Percentiles rank a stretch among this genome's conserved stretches.
phyloP scores from a whole-genome alignment of 2,113 vertebrate species.

The Psophia crepitans region DNA sequence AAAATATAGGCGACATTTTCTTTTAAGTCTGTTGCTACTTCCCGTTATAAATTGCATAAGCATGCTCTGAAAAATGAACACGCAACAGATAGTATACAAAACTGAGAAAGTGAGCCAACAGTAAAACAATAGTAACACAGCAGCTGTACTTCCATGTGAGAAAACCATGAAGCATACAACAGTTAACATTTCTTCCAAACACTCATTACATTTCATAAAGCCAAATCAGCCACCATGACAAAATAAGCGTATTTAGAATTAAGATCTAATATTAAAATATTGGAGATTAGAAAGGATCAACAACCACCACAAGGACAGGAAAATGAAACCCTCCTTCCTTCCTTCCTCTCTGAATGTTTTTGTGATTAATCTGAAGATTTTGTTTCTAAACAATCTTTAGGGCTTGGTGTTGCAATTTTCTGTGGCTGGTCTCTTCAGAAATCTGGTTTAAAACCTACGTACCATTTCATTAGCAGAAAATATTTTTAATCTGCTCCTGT shows the following conservation, averaged over 20 bases:
- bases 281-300: background rate
- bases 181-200: background rate
- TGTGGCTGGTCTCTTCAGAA: background rate
- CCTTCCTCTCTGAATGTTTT: background rate
- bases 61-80: background rate
- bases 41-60: background rate
- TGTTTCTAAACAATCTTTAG: background rate
- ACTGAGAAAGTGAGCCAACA: background rate
- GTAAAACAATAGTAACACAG: background rate
- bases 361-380: background rate
- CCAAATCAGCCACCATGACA: background rate
- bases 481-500: background rate
- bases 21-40: background rate
- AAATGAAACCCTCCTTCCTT: background rate
- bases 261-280: background rate
- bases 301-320: background rate
- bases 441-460: background rate
- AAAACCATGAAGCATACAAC: background rate
- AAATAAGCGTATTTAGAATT: background rate
- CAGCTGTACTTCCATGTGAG: background rate
- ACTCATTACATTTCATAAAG: background rate
- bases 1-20: background rate
- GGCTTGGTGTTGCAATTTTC: background rate
- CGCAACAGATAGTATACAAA: background rate
- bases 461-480: background rate